Evolutionary conservation across 2,113 vertebrate genomes (phyloP), one percentile per base, ranked within the genome.

Genomic region (Erythrocercus mccallii): DNA sequence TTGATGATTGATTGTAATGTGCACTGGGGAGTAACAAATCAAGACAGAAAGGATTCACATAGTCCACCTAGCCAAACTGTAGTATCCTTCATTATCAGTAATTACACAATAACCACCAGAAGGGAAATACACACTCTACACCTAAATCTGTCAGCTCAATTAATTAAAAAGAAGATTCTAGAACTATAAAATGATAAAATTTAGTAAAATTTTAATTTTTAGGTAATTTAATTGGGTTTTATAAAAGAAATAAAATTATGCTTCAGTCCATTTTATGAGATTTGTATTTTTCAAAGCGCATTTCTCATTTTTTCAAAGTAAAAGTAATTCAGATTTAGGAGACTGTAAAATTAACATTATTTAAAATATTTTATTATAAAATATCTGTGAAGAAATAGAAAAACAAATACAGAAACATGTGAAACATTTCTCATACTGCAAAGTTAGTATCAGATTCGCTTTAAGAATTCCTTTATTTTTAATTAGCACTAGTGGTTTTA

Each of bases 151-250:
- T 98, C 98, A 98, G 97, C 97, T 98, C 98, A 97, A 98, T 98
- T 98, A 99, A 99, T 98, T 99, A 98, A 98, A 98, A 99, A 98
- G 96, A 98, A 98, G 87, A 98, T 98, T 98, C 97, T 97, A 97
- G 97, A 98, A 98, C 58, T 98, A 98, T 96, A 97, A 98, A 99
- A 98, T 97, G 97, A 97, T 98, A 98, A 98, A 98, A 98, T 97
- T 94, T 96, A 98, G 97, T 97, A 89, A 56, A 57, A 85, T 96
- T 82, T 82, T 94, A 64, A 95, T 96, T 96, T 83, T 92, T 88
- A 94, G 84, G 53, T 65, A 22, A 96, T 90, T 97, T 97, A 97
- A 97, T 94, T 97, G 84, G 74, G 68, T 88, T 94, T 91, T 89
- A 94, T 58, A 82, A 90, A 93, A 94, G 57, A 88, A 95, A 95